Percentiles rank a stretch among this genome's conserved stretches.
Conservation (phyloP, 2,797 vertebrate genomes). For the Scleropages formosus region DNA sequence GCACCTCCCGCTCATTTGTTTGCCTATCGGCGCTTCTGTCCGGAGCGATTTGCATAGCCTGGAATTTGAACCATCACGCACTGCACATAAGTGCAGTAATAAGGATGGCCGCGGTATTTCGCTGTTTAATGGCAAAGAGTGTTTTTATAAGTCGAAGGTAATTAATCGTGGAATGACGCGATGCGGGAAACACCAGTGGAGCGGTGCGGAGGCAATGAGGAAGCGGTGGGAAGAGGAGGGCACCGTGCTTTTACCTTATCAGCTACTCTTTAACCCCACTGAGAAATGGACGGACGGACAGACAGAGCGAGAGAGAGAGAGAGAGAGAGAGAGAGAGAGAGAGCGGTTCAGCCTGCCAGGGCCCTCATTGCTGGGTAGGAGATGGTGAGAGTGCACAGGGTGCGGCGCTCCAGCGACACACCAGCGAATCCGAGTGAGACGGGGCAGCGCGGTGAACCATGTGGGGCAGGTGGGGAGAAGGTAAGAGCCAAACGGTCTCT, state of each 20-base stretch:
- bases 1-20: too few species aligned
- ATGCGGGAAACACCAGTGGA: neutral
- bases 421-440: neutral
- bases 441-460: neutral
- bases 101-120: too few species aligned
- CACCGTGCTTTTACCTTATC: neutral
- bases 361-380: neutral
- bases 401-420: neutral
- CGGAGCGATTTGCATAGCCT: too few species aligned
- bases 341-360: neutral
- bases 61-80: too few species aligned
- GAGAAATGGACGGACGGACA: neutral
- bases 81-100: too few species aligned
- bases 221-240: neutral
- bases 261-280: conserved; percentile 49
- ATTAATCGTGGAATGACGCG: neutral
- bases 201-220: neutral
- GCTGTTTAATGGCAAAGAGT: neutral
- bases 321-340: neutral
- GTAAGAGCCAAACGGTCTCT: neutral
- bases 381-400: neutral
- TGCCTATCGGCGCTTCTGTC: too few species aligned
- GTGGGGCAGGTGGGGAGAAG: neutral
- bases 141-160: neutral
- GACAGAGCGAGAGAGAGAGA: neutral